Evolutionary conservation across 2,113 vertebrate species (phyloP).

Genomic region (Candoia aspera): DNA sequence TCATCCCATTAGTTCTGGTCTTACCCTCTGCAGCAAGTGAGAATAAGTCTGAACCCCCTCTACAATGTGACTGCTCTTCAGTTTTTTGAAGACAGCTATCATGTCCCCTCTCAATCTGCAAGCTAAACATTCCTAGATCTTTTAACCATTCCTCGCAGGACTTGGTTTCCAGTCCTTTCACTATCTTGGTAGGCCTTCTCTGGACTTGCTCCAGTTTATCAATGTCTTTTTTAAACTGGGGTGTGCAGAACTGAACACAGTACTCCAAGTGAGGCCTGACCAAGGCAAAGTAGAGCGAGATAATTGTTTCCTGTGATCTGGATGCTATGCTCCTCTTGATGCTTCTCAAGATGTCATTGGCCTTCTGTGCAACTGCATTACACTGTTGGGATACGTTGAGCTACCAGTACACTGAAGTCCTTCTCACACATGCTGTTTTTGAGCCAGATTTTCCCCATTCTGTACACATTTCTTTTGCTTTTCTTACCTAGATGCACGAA

Average conservation of each 20-base stretch:
- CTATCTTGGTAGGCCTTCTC: neutral
- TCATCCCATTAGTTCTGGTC: neutral
- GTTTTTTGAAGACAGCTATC: neutral
- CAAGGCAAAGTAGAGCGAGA: neutral
- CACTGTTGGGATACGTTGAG: neutral
- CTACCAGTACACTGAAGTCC: neutral
- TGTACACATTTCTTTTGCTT: neutral
- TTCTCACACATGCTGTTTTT: neutral
- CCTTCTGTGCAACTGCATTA: neutral
- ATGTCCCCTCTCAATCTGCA: neutral
- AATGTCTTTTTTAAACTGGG: neutral
- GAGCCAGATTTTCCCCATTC: neutral
- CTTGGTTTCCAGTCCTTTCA: neutral
- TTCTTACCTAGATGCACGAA: neutral
- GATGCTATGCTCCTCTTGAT: neutral
- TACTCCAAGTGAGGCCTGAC: neutral
- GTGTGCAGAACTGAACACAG: neutral
- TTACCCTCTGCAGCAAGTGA: neutral
- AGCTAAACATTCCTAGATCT: neutral
- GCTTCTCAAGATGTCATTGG: neutral
- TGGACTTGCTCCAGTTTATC: neutral
- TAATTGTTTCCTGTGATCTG: neutral
- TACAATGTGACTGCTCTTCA: neutral
- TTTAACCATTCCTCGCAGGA: neutral
- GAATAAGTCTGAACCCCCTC: neutral